Conservation (phyloP, 2,113 vertebrate species). For the Laticauda colubrina region DNA sequence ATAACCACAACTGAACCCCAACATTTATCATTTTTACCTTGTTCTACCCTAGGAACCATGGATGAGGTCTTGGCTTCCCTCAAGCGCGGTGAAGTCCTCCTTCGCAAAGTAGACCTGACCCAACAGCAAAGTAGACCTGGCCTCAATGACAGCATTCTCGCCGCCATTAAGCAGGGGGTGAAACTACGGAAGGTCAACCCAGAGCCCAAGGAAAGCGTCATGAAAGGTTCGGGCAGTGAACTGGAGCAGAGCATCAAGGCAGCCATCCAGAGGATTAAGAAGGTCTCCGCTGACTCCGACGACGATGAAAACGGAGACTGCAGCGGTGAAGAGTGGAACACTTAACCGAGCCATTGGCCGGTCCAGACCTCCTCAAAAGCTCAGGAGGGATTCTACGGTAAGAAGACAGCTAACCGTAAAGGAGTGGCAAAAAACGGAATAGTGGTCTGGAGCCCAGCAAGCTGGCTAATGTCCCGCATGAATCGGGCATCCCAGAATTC, state of each 20-base stretch:
- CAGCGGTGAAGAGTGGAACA: conserved; percentile 74
- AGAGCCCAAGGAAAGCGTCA: conserved; percentile 18
- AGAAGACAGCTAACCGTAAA: background rate
- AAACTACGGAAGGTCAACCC: conserved; percentile 81
- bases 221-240: conserved; percentile 64
- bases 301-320: conserved; percentile 75
- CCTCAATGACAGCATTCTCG: conserved; percentile 76
- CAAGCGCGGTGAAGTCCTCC: conserved; percentile 72
- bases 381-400: background rate
- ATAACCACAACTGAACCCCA: too few relatives aligned
- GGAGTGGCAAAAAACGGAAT: background rate
- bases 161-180: conserved; percentile 87
- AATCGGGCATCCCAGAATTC: background rate
- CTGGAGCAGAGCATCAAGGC: conserved; percentile 90
- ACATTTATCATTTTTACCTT: background rate
- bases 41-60: conserved; percentile 81
- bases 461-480: background rate
- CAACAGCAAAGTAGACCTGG: conserved; percentile 58
- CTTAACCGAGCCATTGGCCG: conserved; percentile 19
- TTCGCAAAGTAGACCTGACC: conserved; percentile 65
- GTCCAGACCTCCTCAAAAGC: background rate
- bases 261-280: conserved; percentile 93
- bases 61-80: conserved; percentile 91
- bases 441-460: background rate
- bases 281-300: conserved; percentile 85